These are phyloP conservation scores for Euproctis similis DNA, from an alignment of 2,888 invertebrate genomes.

Conservation along the genomic window DNA sequence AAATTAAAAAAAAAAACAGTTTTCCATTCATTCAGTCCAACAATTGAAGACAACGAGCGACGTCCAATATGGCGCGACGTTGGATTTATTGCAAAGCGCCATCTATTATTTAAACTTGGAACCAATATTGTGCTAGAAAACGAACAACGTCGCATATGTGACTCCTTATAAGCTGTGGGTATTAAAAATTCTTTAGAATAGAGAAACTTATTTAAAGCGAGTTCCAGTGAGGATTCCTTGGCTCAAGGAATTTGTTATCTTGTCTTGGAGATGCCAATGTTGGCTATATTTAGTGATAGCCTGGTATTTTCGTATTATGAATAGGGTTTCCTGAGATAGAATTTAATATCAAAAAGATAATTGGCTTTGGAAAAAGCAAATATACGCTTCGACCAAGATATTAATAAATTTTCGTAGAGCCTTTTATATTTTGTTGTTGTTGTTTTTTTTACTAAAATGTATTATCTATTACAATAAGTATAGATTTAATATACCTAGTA, in stretches of 20 bases:
- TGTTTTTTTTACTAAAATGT: no score
- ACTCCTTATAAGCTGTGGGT: constrained; percentile 25
- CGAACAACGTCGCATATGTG: constrained; percentile 17
- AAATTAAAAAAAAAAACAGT: constrained; percentile 1
- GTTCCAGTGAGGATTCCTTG: constrained; percentile 12
- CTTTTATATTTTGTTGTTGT: no score
- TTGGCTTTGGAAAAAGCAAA: no score
- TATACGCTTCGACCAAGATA: no score
- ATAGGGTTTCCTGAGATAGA: no score
- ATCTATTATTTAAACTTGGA: constrained; percentile 37
- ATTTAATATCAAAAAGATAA: no score
- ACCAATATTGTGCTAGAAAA: constrained; percentile 24
- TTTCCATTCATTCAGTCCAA: constrained; percentile 12
- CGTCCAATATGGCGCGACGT: constrained; percentile 23
- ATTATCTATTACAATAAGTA: no score
- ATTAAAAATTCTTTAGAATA: constrained; percentile 36
- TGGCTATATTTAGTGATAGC: constrained; percentile 1
- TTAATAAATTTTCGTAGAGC: no score
- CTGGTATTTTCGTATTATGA: not conserved
- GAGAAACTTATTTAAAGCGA: constrained; percentile 11
- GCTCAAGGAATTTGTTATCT: constrained; percentile 15
- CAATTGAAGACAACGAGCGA: constrained; percentile 18
- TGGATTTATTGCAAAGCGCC: constrained; percentile 30
- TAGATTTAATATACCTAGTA: no score
- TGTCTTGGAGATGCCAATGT: constrained; percentile 4